Conservation (phyloP, 2,797 vertebrate genomes). For the Champsocephalus gunnari region DNA sequence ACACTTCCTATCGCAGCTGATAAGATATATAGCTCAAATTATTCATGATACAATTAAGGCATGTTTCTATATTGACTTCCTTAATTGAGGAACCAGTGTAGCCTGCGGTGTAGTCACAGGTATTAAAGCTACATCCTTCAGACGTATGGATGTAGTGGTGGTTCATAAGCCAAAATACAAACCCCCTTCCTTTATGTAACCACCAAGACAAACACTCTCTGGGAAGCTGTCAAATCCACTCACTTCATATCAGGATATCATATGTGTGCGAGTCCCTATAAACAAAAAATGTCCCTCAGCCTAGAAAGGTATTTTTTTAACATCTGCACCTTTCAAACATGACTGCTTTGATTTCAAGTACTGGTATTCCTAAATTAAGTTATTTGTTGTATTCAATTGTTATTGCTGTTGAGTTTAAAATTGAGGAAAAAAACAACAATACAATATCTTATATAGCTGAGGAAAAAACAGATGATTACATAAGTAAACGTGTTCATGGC, state of each 20-base stretch:
- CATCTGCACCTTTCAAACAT: conserved; percentile 39
- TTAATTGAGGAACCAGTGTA: conserved; percentile 45
- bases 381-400: neutral
- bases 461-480: conserved; percentile 39
- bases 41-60: conserved; percentile 57
- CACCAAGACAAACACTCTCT: conserved; percentile 12
- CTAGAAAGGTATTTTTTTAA: neutral
- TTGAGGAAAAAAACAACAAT: neutral
- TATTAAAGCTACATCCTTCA: conserved; percentile 40
- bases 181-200: too few species aligned
- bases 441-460: conserved; percentile 9
- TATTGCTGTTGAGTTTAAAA: conserved; percentile 8
- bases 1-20: conserved; percentile 41
- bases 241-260: conserved; percentile 37
- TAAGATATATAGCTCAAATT: conserved; percentile 55
- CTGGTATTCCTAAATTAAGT: conserved; percentile 49
- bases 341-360: conserved; percentile 43
- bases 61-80: conserved; percentile 61
- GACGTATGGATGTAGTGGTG: conserved; percentile 8
- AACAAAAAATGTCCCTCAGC: too few species aligned
- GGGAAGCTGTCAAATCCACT: conserved; percentile 39
- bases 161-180: conserved; percentile 12
- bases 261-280: conserved; percentile 11
- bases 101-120: conserved; percentile 28
- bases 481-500: conserved; percentile 47